Conservation (phyloP, 1,140 invertebrate genomes). For the Aphaenogaster ashmeadi region DNA sequence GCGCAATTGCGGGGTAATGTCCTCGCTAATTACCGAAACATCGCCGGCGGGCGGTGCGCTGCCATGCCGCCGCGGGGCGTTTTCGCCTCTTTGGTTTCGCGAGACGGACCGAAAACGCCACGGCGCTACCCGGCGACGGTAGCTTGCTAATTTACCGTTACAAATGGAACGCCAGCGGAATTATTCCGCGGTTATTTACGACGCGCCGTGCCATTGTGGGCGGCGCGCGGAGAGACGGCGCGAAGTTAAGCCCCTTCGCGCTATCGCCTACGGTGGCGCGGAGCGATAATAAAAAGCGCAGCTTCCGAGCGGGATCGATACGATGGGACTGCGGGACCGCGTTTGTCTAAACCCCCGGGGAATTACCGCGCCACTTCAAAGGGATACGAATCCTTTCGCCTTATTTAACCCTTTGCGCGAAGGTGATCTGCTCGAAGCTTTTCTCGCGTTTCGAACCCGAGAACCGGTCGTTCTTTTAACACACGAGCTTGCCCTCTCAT, state of each 20-base stretch:
- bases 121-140: slow-evolving; percentile 7
- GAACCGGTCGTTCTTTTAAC: not conserved
- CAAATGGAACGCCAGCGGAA: slow-evolving; percentile 56
- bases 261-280: slow-evolving; percentile 47
- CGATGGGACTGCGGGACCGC: slow-evolving; percentile 31
- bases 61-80: not conserved
- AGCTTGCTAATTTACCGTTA: slow-evolving; percentile 57
- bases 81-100: slow-evolving; percentile 45
- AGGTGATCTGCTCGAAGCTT: slow-evolving; percentile 1
- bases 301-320: slow-evolving; percentile 53
- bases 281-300: slow-evolving; percentile 58
- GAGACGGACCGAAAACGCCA: slow-evolving; percentile 15
- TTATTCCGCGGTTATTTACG: slow-evolving; percentile 60
- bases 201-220: slow-evolving; percentile 18
- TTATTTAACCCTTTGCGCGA: slow-evolving; percentile 50
- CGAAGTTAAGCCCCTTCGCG: slow-evolving; percentile 52
- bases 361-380: slow-evolving; percentile 54
- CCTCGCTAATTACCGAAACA: slow-evolving; percentile 61
- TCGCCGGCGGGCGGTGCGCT: not conserved
- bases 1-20: slow-evolving; percentile 58
- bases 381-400: slow-evolving; percentile 28
- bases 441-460: slow-evolving; percentile 15
- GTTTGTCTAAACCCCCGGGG: slow-evolving; percentile 50
- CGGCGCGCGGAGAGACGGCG: slow-evolving; percentile 24
- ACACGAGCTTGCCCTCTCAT: not conserved